Evolutionary conservation across 2,113 vertebrate genomes (phyloP), one percentile per base, ranked within the genome.

Genomic region (Stictonetta naevosa): DNA sequence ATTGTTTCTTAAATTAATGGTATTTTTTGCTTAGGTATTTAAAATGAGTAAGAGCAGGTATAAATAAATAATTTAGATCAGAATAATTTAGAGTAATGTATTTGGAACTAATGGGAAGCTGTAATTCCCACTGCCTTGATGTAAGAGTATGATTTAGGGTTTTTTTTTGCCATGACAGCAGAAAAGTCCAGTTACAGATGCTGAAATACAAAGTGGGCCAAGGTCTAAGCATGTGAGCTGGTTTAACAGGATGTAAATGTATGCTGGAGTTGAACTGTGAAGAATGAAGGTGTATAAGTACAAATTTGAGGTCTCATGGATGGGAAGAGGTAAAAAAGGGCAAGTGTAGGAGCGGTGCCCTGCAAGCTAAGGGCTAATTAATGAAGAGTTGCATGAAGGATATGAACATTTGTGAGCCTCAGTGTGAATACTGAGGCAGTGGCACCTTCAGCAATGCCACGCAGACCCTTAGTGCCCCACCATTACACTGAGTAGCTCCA

Each of bases 341-440:
- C 0, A 9, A 23, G 16, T 0, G 12, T 16, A 15, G 11, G 40
- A 59, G 60, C 48, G 29, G 38, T 3, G 9, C 9, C 52, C 36
- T 6, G 8, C 0, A 3, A 0, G 3, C 22, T 14, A 20, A 60
- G 4, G 26, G 22, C 13, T 42, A 63, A 75, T 0, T 3, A 28
- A 55, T 1, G 9, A 6, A 10, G 25, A 16, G 33, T 15, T 62
- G 4, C 3, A 5, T 36, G 10, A 34, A 3, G 12, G n/a, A 80
- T 60, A 46, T 25, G 14, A 46, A 42, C 3, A 1, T 13, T 19
- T 11, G 6, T 0, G 0, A 3, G 68, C 23, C 14, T 10, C 0
- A 5, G 29, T 22, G 25, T 0, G 2, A 78, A n/a, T 0, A 19
- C 18, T 10, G 23, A 1, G 33, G 16, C 6, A n/a, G 17, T 3